Evolutionary conservation across 2,888 invertebrate genomes (phyloP).

Genomic region (Limenitis arthemis): DNA sequence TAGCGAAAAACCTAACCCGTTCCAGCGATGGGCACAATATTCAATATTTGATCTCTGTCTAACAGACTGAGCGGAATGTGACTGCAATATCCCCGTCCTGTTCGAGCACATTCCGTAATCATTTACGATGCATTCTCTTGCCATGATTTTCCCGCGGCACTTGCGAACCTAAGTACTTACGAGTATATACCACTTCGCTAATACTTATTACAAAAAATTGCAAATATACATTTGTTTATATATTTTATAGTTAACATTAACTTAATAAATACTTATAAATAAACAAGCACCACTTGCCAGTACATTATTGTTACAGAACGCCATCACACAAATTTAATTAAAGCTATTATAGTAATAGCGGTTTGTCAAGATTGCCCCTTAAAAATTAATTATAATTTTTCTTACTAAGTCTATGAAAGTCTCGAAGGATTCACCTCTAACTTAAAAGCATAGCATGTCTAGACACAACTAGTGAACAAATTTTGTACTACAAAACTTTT

Average conservation of each 20-base stretch:
- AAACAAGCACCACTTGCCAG: too few species aligned
- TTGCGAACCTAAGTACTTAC: constrained; percentile 37
- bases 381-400: not conserved
- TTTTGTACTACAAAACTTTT: constrained; percentile 68
- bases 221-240: not conserved
- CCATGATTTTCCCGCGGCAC: constrained; percentile 66
- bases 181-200: constrained; percentile 45
- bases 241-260: not conserved
- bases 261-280: too few species aligned
- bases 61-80: constrained; percentile 60
- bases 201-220: not conserved
- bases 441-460: constrained; percentile 66
- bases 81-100: constrained; percentile 62
- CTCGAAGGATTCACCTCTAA: constrained; percentile 60
- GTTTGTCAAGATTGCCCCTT: constrained; percentile 7
- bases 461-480: constrained; percentile 69
- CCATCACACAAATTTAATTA: not conserved
- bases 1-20: constrained; percentile 37
- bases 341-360: not conserved
- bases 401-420: constrained; percentile 36
- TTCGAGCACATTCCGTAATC: constrained; percentile 66
- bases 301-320: not conserved
- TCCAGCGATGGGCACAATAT: constrained; percentile 44
- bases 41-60: constrained; percentile 73
- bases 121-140: constrained; percentile 70